These are phyloP conservation scores for Typhlichthys eigenmanni DNA, from an alignment of 2,797 vertebrate species.

Conservation along the genomic window DNA sequence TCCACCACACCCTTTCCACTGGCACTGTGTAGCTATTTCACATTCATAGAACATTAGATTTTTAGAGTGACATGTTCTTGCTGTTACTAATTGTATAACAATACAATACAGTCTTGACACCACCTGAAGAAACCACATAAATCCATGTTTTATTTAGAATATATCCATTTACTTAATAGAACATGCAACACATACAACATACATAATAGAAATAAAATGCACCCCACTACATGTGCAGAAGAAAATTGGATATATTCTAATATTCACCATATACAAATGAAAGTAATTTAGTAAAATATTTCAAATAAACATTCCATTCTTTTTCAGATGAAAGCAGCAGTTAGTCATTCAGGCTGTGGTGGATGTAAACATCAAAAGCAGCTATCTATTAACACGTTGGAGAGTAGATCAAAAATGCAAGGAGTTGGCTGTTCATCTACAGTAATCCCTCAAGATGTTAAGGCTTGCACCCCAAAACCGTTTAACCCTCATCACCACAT, in stretches of 20 bases:
- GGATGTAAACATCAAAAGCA: not conserved
- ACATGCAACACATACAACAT: not conserved
- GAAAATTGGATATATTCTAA: not conserved
- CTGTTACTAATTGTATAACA: too few species aligned
- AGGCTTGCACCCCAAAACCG: not conserved
- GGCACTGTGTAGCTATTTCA: too few species aligned
- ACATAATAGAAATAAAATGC: not conserved
- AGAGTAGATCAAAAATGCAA: not conserved
- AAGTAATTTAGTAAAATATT: too few species aligned
- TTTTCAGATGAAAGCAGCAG: not conserved
- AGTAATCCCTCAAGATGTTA: not conserved
- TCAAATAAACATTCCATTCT: not conserved
- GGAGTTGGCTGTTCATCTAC: not conserved
- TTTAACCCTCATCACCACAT: slow-evolving; percentile 20
- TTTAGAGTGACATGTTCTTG: too few species aligned
- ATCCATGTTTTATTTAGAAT: slow-evolving; percentile 56
- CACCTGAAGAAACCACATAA: not conserved
- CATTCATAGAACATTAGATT: too few species aligned
- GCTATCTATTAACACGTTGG: too few species aligned
- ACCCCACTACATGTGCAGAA: slow-evolving; percentile 21
- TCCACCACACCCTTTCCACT: too few species aligned
- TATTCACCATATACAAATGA: not conserved
- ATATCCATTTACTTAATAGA: slow-evolving; percentile 30
- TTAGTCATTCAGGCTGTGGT: slow-evolving; percentile 6
- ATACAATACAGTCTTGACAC: not conserved